phyloP scores from a whole-genome alignment of 2,113 vertebrate species.

The Penelope pileata region DNA sequence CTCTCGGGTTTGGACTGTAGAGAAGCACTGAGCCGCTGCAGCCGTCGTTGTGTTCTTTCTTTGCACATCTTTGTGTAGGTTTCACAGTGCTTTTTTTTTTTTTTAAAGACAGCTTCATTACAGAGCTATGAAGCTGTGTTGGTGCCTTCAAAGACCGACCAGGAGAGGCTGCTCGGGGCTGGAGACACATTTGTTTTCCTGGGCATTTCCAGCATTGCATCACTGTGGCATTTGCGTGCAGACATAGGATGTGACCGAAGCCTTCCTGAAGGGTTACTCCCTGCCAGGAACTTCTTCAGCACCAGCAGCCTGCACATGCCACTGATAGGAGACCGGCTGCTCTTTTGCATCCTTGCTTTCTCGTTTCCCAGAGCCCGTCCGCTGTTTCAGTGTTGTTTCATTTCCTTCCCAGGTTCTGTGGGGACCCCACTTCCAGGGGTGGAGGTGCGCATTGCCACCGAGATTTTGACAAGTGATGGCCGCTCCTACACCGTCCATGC shows the following conservation, averaged over 20 bases:
- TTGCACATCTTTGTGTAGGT: not conserved
- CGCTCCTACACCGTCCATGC: conserved; percentile 73
- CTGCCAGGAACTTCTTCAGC: not conserved
- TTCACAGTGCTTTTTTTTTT: not conserved
- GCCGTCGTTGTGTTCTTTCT: not conserved
- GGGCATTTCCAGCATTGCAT: not conserved
- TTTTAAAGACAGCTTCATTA: not conserved
- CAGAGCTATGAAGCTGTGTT: conserved; percentile 4
- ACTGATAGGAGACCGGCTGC: not conserved
- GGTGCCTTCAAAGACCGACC: not conserved
- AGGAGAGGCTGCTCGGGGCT: not conserved
- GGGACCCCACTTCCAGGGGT: conserved; percentile 89
- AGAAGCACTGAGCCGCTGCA: not conserved
- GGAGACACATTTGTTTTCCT: not conserved
- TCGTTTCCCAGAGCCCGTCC: not conserved
- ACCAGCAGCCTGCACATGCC: conserved; percentile 27
- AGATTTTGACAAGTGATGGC: conserved; percentile 11
- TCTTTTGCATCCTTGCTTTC: not conserved
- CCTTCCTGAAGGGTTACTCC: not conserved
- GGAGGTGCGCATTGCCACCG: conserved; percentile 83
- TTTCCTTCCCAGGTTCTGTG: conserved; percentile 82
- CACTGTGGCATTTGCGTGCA: not conserved
- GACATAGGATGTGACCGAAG: not conserved
- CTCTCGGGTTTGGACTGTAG: not conserved
- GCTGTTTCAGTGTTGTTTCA: not conserved